Evolutionary conservation across 2,888 invertebrate genomes (phyloP), one percentile per base, ranked within the genome.

Genomic region (Nudaria mundana): DNA sequence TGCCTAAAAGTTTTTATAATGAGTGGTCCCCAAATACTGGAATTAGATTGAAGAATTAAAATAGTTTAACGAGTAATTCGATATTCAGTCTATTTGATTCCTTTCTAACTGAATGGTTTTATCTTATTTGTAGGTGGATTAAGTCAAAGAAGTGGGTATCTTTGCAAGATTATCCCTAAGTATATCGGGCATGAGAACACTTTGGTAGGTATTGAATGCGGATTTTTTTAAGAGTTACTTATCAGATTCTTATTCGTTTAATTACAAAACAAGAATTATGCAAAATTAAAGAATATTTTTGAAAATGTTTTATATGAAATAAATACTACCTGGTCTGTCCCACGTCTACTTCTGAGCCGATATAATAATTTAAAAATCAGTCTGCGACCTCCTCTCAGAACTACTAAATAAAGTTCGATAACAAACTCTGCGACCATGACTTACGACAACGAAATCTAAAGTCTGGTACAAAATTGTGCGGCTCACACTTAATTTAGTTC

Each of bases 91-190:
- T 48, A 54, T 62, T 62, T 53, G 50, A 63, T 56, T 53, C 48
- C 47, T 54, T 58, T 40, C 47, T n/a, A 50, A 52, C 41, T 58
- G 49, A 32, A 54, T 62, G 43, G 46, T 58, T 48, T 57, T 49
- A 55, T 60, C 58, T 53, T 66, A 62, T 67, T 66, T 67, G 57
- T 54, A 51, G 58, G 52, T 58, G 59, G 59, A 67, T 67, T 64
- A 67, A 57, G 56, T 38, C 35, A 47, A 57, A 49, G 45, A 54
- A 56, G 47, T 44, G 46, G 36, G 39, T 37, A 36, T 57, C 37
- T 43, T 43, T 43, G 28, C 48, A 40, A 52, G 61, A 56, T 59
- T 59, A 57, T 57, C 54, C 30, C 18, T 12, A 16, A 45, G 35
- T 33, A 49, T 50, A 49, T 37, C 34, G 43, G 40, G 48, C 45